Conservation (phyloP, 2,113 vertebrate species). For the Cyprinodon tularosa region DNA sequence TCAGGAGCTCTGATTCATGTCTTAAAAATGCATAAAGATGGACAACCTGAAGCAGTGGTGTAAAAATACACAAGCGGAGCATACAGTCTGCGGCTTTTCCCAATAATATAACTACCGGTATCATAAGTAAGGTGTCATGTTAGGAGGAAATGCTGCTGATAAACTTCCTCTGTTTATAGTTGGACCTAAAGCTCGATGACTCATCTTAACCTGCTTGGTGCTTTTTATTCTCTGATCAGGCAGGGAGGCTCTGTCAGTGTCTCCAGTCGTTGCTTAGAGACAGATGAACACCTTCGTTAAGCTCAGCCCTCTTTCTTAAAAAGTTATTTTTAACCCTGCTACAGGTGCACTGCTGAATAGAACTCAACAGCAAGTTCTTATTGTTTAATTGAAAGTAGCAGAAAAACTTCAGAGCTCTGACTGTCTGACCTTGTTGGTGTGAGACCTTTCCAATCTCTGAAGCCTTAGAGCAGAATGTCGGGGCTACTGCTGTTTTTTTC, state of each 20-base stretch:
- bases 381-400: neutral
- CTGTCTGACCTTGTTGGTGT: neutral
- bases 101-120: neutral
- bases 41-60: neutral
- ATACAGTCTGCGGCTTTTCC: neutral
- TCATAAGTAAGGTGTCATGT: neutral
- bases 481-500: conserved; percentile 6
- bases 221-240: accelerated
- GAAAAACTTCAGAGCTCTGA: neutral
- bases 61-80: neutral
- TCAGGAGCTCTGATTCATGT: neutral
- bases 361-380: conserved; percentile 3
- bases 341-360: neutral
- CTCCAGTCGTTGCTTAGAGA: conserved; percentile 48
- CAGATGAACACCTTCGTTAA: neutral
- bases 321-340: conserved; percentile 28
- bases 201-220: neutral
- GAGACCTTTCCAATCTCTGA: conserved; percentile 20
- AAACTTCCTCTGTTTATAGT: neutral
- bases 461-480: conserved; percentile 12
- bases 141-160: neutral
- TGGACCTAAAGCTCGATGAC: neutral
- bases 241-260: neutral
- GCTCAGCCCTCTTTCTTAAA: neutral
- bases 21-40: neutral